phyloP scores from a whole-genome alignment of 2,888 invertebrate genomes.

The Crossocerus cetratus region DNA sequence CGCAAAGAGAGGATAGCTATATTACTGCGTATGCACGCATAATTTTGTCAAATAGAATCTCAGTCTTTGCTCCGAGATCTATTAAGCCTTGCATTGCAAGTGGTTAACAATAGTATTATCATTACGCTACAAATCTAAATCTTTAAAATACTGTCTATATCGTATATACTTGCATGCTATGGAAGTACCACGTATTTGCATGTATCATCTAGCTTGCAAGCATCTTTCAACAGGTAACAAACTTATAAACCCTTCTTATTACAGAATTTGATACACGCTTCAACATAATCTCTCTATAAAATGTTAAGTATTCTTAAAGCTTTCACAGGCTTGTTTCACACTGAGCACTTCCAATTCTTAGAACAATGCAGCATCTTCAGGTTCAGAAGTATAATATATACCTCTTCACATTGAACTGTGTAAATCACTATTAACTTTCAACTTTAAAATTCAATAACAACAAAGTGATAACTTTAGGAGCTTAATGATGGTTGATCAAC shows the following conservation, averaged over 20 bases:
- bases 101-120: constrained; percentile 21
- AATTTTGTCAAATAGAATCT: constrained; percentile 26
- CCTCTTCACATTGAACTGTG: constrained; percentile 10
- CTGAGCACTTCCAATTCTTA: constrained; percentile 21
- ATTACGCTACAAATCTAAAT: constrained; percentile 8
- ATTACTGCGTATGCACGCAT: constrained; percentile 18
- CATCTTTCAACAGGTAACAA: constrained; percentile 20
- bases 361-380: constrained; percentile 19
- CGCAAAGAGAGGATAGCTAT: constrained; percentile 24
- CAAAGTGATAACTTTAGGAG: constrained; percentile 23
- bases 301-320: constrained; percentile 10
- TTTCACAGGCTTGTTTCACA: constrained; percentile 23
- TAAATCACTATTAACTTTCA: constrained; percentile 8
- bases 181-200: constrained; percentile 22
- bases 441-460: constrained; percentile 13
- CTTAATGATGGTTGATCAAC: constrained; percentile 77
- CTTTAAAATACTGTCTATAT: constrained; percentile 45
- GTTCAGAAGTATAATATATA: constrained; percentile 29
- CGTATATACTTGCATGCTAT: constrained; percentile 1
- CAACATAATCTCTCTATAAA: neutral
- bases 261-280: constrained; percentile 15
- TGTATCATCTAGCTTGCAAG: no score
- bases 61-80: constrained; percentile 51
- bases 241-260: constrained; percentile 14
- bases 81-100: constrained; percentile 31